Conservation (phyloP, 2,113 vertebrate genomes). For the Nerophis lumbriciformis region DNA sequence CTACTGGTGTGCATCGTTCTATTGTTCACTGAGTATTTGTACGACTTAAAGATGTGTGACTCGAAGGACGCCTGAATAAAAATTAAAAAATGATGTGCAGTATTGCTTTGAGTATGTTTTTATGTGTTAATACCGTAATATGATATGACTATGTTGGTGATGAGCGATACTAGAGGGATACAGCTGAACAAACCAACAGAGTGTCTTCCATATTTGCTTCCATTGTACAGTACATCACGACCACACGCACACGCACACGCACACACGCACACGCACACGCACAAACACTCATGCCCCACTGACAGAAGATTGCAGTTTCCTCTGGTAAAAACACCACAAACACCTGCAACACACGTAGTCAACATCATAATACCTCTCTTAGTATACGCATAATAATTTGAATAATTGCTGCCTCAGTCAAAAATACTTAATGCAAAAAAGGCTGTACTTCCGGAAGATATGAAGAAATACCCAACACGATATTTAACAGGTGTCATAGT, state of each 20-base stretch:
- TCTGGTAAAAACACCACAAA: constrained; percentile 31
- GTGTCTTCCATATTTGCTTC: constrained; percentile 17
- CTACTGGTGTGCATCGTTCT: too few relatives aligned
- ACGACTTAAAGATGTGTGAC: neutral
- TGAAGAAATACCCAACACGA: neutral
- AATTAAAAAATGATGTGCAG: neutral
- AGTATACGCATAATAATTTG: neutral
- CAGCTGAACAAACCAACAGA: constrained; percentile 19
- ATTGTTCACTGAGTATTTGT: too few relatives aligned
- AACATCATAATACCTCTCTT: constrained; percentile 28
- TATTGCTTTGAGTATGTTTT: constrained; percentile 4
- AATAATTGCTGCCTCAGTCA: neutral
- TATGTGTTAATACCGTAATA: constrained; percentile 2
- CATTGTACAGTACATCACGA: neutral
- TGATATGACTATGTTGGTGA: constrained; percentile 13
- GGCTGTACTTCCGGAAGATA: neutral
- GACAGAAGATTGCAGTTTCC: constrained; percentile 24
- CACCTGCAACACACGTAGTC: constrained; percentile 23
- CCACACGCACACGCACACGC: neutral
- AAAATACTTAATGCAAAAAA: neutral
- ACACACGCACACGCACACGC: neutral
- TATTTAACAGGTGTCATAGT: neutral
- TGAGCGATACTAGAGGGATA: neutral
- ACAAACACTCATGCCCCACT: neutral
- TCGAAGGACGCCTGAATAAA: neutral